A percentile compares a stretch with the other conserved stretches of the same genome.
Conservation (phyloP, 2,888 invertebrate genomes). For the Dioctria linearis region DNA sequence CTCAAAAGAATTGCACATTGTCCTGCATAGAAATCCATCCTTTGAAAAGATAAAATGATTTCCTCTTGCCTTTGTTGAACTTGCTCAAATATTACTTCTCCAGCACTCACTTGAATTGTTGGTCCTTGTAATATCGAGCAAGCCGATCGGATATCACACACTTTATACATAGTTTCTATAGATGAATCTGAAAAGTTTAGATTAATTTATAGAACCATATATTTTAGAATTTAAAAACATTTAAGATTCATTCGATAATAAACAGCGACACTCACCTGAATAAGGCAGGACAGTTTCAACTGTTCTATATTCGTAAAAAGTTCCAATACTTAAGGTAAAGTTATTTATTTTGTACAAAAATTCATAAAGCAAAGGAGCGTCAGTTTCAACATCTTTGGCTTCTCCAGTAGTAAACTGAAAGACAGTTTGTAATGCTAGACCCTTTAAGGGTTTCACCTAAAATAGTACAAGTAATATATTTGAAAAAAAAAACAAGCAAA, state of each 20-base stretch:
- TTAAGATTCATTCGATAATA: not conserved
- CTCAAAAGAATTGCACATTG: constrained; percentile 8
- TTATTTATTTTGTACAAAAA: constrained; percentile 36
- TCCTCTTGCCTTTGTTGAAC: constrained; percentile 15
- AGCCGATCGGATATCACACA: constrained; percentile 16
- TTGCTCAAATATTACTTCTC: not conserved
- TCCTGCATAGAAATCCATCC: constrained; percentile 7
- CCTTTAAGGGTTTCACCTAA: constrained; percentile 13
- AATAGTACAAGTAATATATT: too few species aligned
- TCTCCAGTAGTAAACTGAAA: constrained; percentile 22
- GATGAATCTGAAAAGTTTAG: not conserved
- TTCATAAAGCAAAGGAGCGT: constrained; percentile 22
- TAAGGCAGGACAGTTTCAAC: constrained; percentile 26
- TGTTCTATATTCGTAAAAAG: constrained; percentile 19
- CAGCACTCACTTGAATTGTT: not conserved
- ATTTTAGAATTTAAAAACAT: not conserved
- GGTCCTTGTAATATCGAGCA: constrained; percentile 35
- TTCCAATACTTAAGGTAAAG: constrained; percentile 19
- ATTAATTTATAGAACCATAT: not conserved
- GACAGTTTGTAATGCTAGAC: constrained; percentile 6
- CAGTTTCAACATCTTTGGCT: constrained; percentile 16
- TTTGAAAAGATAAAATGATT: constrained; percentile 8
- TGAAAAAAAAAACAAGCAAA: not conserved
- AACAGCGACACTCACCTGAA: constrained; percentile 16
- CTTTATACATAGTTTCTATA: constrained; percentile 36